Evolutionary conservation across 2,113 vertebrate species (phyloP).

Genomic region (Hippocampus zosterae): DNA sequence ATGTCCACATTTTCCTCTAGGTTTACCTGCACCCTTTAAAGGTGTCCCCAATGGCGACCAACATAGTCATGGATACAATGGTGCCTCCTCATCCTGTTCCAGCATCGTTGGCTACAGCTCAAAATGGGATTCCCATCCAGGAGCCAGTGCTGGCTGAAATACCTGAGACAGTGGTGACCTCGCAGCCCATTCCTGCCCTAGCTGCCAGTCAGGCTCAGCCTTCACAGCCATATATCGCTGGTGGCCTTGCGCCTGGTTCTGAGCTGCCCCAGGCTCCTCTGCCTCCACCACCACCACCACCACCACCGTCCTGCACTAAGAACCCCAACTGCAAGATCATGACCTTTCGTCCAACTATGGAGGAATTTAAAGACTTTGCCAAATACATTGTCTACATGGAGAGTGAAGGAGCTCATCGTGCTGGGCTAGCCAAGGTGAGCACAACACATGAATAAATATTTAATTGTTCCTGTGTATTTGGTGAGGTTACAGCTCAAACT

Average conservation of each 20-base stretch:
- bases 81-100: slow-evolving; percentile 26
- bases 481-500: background rate
- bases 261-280: background rate
- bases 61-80: slow-evolving; percentile 46
- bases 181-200: slow-evolving; percentile 14
- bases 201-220: slow-evolving; percentile 10
- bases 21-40: slow-evolving; percentile 52
- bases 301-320: slow-evolving; percentile 57
- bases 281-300: background rate
- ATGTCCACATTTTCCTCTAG: slow-evolving; percentile 32
- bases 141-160: slow-evolving; percentile 34
- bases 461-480: background rate
- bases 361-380: slow-evolving; percentile 91
- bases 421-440: slow-evolving; percentile 90
- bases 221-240: background rate
- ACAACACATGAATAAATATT: background rate
- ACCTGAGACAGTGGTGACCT: slow-evolving; percentile 10
- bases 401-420: slow-evolving; percentile 89
- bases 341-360: slow-evolving; percentile 90
- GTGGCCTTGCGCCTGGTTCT: slow-evolving; percentile 11
- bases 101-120: slow-evolving; percentile 8
- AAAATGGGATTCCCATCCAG: slow-evolving; percentile 30
- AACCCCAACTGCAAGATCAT: slow-evolving; percentile 95
- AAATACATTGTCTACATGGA: slow-evolving; percentile 92
- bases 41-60: slow-evolving; percentile 51